These are phyloP conservation scores for Ochropleura plecta DNA, from an alignment of 2,888 invertebrate genomes.

Conservation along the genomic window DNA sequence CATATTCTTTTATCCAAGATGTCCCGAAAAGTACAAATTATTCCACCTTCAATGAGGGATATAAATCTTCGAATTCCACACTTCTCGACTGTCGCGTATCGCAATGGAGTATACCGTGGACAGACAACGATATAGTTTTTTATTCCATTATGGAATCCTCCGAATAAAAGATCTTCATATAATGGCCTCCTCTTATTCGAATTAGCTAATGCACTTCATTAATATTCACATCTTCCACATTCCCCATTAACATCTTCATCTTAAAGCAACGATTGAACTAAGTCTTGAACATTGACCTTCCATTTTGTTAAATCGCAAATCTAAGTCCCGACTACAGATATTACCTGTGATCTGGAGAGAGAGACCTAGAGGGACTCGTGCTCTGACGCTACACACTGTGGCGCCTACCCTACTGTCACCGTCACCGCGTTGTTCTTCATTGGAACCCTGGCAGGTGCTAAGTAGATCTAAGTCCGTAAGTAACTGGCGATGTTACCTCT, in stretches of 20 bases:
- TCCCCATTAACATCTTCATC: background rate
- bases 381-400: no score
- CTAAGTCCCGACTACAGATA: background rate
- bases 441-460: background rate
- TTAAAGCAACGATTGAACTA: background rate
- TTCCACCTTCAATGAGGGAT: background rate
- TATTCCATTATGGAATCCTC: no score
- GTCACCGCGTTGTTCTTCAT: background rate
- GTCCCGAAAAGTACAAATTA: background rate
- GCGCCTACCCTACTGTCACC: background rate
- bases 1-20: background rate
- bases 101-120: background rate
- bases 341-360: constrained; percentile 87
- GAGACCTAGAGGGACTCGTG: background rate
- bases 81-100: background rate
- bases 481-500: constrained; percentile 85
- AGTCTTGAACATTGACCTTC: background rate
- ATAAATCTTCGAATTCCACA: background rate
- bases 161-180: background rate
- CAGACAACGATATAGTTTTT: background rate
- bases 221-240: background rate
- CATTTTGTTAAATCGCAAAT: background rate
- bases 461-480: background rate
- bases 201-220: background rate
- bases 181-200: background rate